phyloP scores from a whole-genome alignment of 2,113 vertebrate genomes.

The Nymphicus hollandicus region DNA sequence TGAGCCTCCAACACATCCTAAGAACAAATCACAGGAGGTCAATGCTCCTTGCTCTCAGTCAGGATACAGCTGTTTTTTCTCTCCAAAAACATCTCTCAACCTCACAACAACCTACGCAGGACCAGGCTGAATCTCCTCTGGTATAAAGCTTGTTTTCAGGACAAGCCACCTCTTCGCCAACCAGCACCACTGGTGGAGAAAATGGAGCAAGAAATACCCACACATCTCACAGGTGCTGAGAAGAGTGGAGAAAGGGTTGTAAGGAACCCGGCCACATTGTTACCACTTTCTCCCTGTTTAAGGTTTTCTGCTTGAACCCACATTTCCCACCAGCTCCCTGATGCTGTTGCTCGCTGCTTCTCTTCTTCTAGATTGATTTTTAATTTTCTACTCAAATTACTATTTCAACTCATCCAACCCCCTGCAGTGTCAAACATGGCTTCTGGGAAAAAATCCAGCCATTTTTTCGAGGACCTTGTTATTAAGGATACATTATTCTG shows the following conservation, averaged over 20 bases:
- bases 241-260: neutral
- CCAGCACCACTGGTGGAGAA: neutral
- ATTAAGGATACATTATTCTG: neutral
- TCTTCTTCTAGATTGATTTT: neutral
- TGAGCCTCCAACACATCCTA: neutral
- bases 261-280: neutral
- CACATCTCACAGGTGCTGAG: neutral
- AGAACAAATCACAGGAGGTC: neutral
- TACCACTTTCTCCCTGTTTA: neutral
- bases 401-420: neutral
- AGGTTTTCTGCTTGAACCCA: neutral
- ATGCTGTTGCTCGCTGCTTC: fast-evolving
- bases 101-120: neutral
- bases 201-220: neutral
- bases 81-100: neutral
- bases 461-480: neutral
- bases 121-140: neutral
- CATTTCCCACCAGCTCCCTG: neutral
- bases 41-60: neutral
- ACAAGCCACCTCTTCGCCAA: neutral
- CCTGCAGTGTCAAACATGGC: fast-evolving
- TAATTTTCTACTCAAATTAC: neutral
- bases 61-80: neutral
- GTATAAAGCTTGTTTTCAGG: neutral
- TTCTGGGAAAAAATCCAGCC: neutral